Evolutionary conservation across 2,888 invertebrate genomes (phyloP).

Genomic region (Temnothorax ravouxi): DNA sequence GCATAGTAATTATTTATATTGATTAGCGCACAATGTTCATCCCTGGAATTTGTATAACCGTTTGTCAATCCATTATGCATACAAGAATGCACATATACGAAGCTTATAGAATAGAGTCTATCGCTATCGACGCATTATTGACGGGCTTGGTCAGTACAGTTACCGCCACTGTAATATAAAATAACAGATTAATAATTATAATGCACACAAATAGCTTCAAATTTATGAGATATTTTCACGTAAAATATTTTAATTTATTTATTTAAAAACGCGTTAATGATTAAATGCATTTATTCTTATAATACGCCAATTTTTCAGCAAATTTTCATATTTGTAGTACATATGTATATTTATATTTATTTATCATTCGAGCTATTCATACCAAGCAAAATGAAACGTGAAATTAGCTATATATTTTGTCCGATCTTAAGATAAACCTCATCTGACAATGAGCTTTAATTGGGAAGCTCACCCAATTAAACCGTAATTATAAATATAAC

Average conservation of each 20-base stretch:
- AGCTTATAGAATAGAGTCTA: constrained; percentile 18
- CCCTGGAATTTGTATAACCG: constrained; percentile 14
- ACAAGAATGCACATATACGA: constrained; percentile 16
- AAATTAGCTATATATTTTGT: background rate
- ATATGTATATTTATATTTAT: constrained; percentile 7
- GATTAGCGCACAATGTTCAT: background rate
- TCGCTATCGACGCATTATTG: constrained; percentile 20
- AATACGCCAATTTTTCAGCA: background rate
- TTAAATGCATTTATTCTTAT: constrained; percentile 11
- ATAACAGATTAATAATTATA: constrained; percentile 22
- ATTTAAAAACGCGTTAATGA: background rate
- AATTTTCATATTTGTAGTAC: background rate
- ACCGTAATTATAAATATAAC: background rate
- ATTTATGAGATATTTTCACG: constrained; percentile 2
- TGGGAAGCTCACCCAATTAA: too few relatives aligned
- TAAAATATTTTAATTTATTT: constrained; percentile 3
- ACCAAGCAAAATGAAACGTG: background rate
- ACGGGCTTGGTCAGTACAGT: background rate
- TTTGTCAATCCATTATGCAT: constrained; percentile 17
- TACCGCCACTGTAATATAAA: background rate
- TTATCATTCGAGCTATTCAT: background rate
- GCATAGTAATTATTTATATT: constrained; percentile 11
- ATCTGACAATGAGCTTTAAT: background rate
- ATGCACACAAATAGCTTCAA: background rate
- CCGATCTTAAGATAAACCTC: background rate